Base-by-base conservation (phyloP, 2,113 vertebrate genomes). In the Corythornis cristatus region DNA sequence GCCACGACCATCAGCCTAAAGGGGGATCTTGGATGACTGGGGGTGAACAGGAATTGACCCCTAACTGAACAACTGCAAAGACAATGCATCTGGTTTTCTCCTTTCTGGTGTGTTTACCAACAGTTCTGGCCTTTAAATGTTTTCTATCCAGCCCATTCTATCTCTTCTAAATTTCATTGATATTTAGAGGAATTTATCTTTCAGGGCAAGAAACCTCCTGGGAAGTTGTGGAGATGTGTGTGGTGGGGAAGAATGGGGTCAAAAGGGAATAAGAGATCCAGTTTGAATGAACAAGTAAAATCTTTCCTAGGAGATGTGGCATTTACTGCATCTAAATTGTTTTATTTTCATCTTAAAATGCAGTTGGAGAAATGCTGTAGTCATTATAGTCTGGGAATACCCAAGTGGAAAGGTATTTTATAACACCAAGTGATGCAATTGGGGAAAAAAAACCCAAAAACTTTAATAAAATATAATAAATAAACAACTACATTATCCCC, bases 1-100 rank as follows among this genome's bases (percentile, higher is more conserved):
- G 33, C 33, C 0, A 0, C 1, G 7, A 23, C 3, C 51, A 2
- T 26, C 3, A 40, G 5, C 40, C 51, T 21, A 0, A 6, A 1
- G 12, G 9, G 48, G 7, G 11, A 15, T 20, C 22, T 54, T 12
- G 29, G 60, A 2, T 31, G 42, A 8, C 0, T 0, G 3, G 46
- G 11, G 11, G 15, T 9, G 46, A 29, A 23, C 8, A 12, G 83
- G 43, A 31, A 33, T 2, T 26, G 26, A n/a, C 19, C 17, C 28
- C 20, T 54, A n/a, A 4, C 1, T 1, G 0, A 31, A 43, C 13
- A 33, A 2, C 12, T 8, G 19, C 13, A 28, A 23, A 23, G 57
- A 9, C 11, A 31, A 23, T 48, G 58, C 42, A 15, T 29, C 37
- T 40, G 31, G 0, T 35, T 64, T 35, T 28, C 16, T 72, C 51